These are phyloP conservation scores for Papio anubis DNA, from an alignment of 2,113 vertebrate genomes.

Conservation along the genomic window DNA sequence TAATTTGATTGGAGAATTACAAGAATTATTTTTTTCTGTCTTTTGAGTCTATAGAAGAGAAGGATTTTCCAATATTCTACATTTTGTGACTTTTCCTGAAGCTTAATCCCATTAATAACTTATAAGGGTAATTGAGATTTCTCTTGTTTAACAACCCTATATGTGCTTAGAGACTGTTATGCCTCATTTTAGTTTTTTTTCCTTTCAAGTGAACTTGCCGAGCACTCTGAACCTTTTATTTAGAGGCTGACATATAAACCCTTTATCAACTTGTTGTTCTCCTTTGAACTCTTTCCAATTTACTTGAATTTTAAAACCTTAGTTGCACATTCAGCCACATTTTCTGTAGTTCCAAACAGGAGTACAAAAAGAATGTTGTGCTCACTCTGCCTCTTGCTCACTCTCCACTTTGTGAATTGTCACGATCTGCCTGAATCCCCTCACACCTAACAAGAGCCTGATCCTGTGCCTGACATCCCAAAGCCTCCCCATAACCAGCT, in stretches of 20 bases:
- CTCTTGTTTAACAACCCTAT: neutral
- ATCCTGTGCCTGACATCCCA: neutral
- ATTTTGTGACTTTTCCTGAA: slow-evolving; percentile 12
- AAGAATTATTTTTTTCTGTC: neutral
- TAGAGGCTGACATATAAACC: neutral
- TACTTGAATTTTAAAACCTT: neutral
- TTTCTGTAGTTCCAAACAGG: rapidly evolving
- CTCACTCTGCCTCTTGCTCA: neutral
- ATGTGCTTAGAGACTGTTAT: neutral
- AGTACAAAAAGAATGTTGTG: neutral
- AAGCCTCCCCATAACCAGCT: neutral
- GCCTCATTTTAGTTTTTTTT: neutral
- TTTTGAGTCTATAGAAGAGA: neutral
- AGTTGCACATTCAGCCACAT: neutral
- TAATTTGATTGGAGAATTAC: neutral
- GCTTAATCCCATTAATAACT: neutral
- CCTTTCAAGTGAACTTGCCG: neutral
- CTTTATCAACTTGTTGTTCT: neutral
- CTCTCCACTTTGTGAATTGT: neutral
- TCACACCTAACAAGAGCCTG: neutral
- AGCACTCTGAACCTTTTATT: neutral
- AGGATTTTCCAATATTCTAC: neutral
- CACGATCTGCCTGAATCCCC: neutral
- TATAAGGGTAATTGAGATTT: neutral
- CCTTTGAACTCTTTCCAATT: neutral